A percentile compares a stretch with the other conserved stretches of the same genome.
phyloP scores from a whole-genome alignment of 1,140 invertebrate genomes.

The Cotesia vestalis region DNA sequence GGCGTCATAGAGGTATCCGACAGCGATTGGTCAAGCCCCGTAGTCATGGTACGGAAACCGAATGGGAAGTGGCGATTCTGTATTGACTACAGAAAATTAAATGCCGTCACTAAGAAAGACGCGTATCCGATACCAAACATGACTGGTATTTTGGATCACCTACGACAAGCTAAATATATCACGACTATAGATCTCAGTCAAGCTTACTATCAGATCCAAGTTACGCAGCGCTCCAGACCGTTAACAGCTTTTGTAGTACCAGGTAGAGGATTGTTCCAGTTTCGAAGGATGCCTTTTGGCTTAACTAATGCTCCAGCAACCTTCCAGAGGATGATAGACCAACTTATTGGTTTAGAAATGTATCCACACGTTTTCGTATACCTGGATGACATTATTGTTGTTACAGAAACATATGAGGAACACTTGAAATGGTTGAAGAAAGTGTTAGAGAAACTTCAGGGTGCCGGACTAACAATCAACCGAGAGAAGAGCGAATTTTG shows the following conservation, averaged over 20 bases:
- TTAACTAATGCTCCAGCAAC: constrained; percentile 9
- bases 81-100: constrained; percentile 49
- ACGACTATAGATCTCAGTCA: constrained; percentile 49
- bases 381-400: too few species aligned
- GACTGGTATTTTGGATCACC: constrained; percentile 39
- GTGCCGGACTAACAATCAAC: not conserved
- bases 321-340: not conserved
- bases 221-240: constrained; percentile 1
- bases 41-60: constrained; percentile 47
- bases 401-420: too few species aligned
- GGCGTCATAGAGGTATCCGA: constrained; percentile 43
- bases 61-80: constrained; percentile 48
- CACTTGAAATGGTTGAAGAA: too few species aligned
- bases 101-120: constrained; percentile 47
- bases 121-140: constrained; percentile 49
- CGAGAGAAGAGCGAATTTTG: constrained; percentile 11
- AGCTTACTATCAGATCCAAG: constrained; percentile 52
- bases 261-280: constrained; percentile 1
- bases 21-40: constrained; percentile 46
- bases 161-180: constrained; percentile 39
- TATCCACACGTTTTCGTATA: too few species aligned
- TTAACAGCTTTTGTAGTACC: too few species aligned
- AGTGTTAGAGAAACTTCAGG: too few species aligned
- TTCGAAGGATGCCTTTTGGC: constrained; percentile 19
- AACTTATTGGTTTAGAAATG: too few species aligned